phyloP scores from a whole-genome alignment of 2,797 vertebrate genomes.

The Tenualosa thibaudeaui region DNA sequence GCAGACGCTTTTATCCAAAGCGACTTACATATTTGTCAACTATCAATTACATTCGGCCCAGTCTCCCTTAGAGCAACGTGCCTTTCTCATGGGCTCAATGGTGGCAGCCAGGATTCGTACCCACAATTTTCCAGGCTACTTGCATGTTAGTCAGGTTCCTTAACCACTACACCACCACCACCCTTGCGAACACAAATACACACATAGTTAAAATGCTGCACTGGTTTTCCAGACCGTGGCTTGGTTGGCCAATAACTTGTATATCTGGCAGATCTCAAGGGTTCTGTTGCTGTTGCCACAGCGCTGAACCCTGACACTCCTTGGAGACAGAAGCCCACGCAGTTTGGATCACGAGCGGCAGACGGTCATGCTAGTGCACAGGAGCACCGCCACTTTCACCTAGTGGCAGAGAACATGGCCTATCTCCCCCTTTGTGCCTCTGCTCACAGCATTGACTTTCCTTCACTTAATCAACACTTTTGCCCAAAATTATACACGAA shows the following conservation, averaged over 20 bases:
- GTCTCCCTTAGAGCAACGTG: too few species aligned
- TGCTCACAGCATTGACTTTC: not conserved
- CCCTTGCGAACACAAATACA: not conserved
- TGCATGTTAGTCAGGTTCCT: too few species aligned
- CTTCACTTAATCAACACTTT: not conserved
- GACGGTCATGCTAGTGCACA: not conserved
- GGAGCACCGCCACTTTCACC: not conserved
- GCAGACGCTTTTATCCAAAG: too few species aligned
- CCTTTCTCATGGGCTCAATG: too few species aligned
- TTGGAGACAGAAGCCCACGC: not conserved
- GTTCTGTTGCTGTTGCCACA: not conserved
- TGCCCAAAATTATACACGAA: not conserved
- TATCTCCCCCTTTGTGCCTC: not conserved
- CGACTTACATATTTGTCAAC: too few species aligned
- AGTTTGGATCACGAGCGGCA: not conserved
- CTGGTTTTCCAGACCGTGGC: not conserved
- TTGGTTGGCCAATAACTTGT: not conserved
- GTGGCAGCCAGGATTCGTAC: too few species aligned
- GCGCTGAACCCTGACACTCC: not conserved
- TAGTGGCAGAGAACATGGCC: not conserved
- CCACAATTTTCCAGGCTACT: too few species aligned
- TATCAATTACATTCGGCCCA: too few species aligned
- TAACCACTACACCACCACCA: too few species aligned
- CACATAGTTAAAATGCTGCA: not conserved
- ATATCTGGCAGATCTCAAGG: not conserved